Conservation (phyloP, 2,797 vertebrate species). For the Tarsius wallacei region DNA sequence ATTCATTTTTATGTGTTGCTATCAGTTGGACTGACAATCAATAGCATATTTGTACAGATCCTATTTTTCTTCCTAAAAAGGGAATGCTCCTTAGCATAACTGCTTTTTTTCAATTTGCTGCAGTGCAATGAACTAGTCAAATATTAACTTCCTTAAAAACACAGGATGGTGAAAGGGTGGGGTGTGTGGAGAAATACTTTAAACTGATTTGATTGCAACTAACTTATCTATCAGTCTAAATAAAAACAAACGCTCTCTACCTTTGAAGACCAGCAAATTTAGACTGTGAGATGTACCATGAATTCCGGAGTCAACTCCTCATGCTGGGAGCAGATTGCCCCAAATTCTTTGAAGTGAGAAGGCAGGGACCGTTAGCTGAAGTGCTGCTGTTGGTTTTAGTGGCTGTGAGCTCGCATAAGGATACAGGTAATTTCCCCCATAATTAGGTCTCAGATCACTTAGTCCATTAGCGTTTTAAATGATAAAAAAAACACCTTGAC, state of each 20-base stretch:
- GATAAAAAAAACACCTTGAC: constrained; percentile 69
- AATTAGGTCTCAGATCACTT: constrained; percentile 74
- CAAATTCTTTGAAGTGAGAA: constrained; percentile 58
- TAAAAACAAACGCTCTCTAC: neutral
- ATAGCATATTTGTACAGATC: constrained; percentile 31
- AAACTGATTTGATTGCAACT: constrained; percentile 55
- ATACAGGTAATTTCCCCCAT: constrained; percentile 68
- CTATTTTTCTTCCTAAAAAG: constrained; percentile 72
- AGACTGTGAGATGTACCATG: neutral
- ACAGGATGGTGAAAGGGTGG: neutral
- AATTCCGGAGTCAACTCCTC: constrained; percentile 49
- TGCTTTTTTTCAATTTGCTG: constrained; percentile 37
- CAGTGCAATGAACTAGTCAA: constrained; percentile 54
- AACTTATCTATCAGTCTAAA: constrained; percentile 9
- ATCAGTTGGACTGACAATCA: constrained; percentile 48
- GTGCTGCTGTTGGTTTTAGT: neutral
- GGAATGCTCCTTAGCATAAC: constrained; percentile 26
- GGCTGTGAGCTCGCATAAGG: constrained; percentile 69
- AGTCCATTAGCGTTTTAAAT: constrained; percentile 69
- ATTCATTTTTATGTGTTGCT: neutral
- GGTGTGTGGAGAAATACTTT: constrained; percentile 38
- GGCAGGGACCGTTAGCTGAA: constrained; percentile 72
- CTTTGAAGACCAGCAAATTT: constrained; percentile 28
- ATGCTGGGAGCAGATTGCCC: constrained; percentile 7
- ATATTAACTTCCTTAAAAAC: constrained; percentile 78